Evolutionary conservation across 2,113 vertebrate genomes (phyloP).

Genomic region (Isichthys henryi): DNA sequence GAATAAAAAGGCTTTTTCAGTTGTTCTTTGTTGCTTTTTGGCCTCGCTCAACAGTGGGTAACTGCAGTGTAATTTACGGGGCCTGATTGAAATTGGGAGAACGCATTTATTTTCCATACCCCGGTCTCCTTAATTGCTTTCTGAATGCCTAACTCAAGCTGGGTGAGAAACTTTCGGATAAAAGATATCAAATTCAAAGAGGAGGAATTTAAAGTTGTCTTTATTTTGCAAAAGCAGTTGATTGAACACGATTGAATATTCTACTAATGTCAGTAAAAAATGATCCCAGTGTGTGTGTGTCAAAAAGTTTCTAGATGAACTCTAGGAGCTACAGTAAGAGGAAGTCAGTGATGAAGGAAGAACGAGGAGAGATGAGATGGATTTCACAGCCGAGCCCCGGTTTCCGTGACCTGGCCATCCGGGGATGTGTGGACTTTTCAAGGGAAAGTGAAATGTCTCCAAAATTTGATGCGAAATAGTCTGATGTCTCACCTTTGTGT

Average conservation of each 20-base stretch:
- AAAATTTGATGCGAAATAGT: background rate
- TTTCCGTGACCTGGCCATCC: background rate
- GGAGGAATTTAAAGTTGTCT: background rate
- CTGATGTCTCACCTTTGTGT: background rate
- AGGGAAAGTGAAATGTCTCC: background rate
- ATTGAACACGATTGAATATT: background rate
- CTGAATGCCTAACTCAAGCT: background rate
- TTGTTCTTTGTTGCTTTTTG: background rate
- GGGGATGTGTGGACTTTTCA: background rate
- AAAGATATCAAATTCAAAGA: background rate
- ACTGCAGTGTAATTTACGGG: background rate
- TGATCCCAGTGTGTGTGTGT: background rate
- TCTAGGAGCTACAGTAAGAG: background rate
- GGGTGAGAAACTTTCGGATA: background rate
- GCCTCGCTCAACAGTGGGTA: background rate
- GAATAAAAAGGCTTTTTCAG: background rate
- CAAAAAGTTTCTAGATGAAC: too few relatives aligned
- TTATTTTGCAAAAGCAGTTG: background rate
- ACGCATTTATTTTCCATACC: background rate
- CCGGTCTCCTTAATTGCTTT: background rate
- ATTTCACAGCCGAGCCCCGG: background rate
- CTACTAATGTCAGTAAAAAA: background rate
- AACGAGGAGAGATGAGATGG: background rate
- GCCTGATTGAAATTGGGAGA: background rate
- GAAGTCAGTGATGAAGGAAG: background rate